Conservation (phyloP, 37 sponge, comb jelly and placozoan species). For the Halichondria panicea region DNA sequence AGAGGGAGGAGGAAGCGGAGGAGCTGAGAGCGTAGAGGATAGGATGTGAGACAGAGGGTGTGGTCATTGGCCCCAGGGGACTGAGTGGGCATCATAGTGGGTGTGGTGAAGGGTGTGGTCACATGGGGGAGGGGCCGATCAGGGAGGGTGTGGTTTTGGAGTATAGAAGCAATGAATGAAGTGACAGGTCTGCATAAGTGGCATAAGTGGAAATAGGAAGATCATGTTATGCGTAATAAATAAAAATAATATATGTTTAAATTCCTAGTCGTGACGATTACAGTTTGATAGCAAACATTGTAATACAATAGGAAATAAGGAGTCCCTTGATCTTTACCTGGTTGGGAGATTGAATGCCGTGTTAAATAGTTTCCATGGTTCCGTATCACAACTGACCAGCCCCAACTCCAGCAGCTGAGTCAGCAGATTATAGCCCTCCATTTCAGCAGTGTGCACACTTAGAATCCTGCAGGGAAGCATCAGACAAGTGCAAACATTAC, state of each 20-base stretch:
- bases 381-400: conserved; percentile 23
- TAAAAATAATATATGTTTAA: too few species aligned
- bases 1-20: conserved; percentile 27
- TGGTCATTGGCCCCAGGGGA: background rate
- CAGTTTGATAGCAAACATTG: background rate
- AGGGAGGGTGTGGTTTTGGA: conserved; percentile 18
- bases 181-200: conserved; percentile 2
- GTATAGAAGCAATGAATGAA: conserved; percentile 11
- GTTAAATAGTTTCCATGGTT: conserved; percentile 33
- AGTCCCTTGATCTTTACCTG: conserved; percentile 3
- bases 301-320: background rate
- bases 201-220: background rate
- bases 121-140: background rate
- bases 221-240: too few species aligned
- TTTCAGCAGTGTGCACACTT: conserved; percentile 27
- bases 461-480: conserved; percentile 13
- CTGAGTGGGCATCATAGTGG: background rate
- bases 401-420: conserved; percentile 14
- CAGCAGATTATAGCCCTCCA: conserved; percentile 29
- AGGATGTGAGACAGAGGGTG: conserved; percentile 8
- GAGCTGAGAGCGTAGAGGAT: conserved; percentile 38
- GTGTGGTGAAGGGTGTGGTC: conserved; percentile 6
- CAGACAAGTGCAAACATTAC: too few species aligned
- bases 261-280: background rate
- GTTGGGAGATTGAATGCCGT: conserved; percentile 10